phyloP scores from a whole-genome alignment of 2,797 vertebrate genomes.

The Gastrophryne carolinensis region DNA sequence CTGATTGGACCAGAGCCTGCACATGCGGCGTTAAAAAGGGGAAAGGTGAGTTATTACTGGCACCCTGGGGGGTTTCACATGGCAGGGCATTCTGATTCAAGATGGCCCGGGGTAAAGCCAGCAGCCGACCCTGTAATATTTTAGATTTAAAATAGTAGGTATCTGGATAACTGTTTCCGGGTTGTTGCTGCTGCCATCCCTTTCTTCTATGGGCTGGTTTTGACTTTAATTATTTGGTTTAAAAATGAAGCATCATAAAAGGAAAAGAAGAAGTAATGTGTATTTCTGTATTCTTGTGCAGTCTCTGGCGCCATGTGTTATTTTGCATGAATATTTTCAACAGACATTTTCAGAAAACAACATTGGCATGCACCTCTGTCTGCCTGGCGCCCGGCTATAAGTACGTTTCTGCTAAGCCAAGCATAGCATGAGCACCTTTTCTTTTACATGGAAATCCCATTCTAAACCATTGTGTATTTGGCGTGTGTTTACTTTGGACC shows the following conservation, averaged over 20 bases:
- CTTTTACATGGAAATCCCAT: not conserved
- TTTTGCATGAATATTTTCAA: conserved; percentile 30
- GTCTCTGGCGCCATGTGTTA: conserved; percentile 12
- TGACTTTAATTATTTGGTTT: conserved; percentile 17
- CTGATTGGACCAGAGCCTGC: too few relatives aligned
- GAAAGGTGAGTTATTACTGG: too few relatives aligned
- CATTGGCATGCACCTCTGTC: conserved; percentile 14
- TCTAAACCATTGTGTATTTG: not conserved
- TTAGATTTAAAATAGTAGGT: too few relatives aligned
- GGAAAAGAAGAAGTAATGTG: not conserved
- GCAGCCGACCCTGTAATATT: too few relatives aligned
- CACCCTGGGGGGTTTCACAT: too few relatives aligned
- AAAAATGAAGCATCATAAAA: conserved; percentile 15
- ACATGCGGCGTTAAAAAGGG: too few relatives aligned
- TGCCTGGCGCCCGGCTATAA: conserved; percentile 19
- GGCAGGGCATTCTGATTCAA: too few relatives aligned
- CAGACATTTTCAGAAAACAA: conserved; percentile 31
- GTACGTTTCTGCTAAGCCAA: conserved; percentile 21
- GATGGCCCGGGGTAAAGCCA: too few relatives aligned
- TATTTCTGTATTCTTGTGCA: not conserved
- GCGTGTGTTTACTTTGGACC: not conserved
- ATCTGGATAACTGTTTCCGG: not conserved
- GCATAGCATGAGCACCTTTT: not conserved
- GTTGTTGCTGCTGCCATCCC: not conserved
- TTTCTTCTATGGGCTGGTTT: not conserved